A percentile compares a stretch with the other conserved stretches of the same genome.
Evolutionary conservation across 2,113 vertebrate species (phyloP).

Genomic region (Hippocampus zosterae): DNA sequence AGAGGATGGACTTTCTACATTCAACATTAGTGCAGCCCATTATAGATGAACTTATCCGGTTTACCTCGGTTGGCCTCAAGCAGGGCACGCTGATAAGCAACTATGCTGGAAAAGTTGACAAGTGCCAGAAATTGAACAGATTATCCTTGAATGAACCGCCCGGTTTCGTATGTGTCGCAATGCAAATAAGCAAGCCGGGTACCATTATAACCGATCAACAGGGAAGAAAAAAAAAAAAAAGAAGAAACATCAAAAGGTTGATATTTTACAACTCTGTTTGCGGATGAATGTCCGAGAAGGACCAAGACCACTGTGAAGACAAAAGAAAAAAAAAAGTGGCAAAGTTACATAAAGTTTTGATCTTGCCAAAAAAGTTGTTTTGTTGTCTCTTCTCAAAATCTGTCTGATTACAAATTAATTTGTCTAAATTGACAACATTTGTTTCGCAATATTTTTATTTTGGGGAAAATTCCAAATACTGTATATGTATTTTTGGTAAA

Average conservation of each 20-base stretch:
- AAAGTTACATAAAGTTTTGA: too few relatives aligned
- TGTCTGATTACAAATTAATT: too few relatives aligned
- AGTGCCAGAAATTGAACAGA: constrained; percentile 16
- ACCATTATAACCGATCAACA: not conserved
- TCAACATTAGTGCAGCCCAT: not conserved
- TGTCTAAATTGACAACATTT: too few relatives aligned
- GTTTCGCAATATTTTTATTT: too few relatives aligned
- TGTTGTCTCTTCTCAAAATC: too few relatives aligned
- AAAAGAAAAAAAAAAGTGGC: not conserved
- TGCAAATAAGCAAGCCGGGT: constrained; percentile 14
- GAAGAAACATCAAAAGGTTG: not conserved
- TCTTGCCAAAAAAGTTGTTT: too few relatives aligned
- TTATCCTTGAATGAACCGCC: constrained; percentile 18
- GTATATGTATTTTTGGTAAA: too few relatives aligned
- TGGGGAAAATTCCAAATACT: too few relatives aligned
- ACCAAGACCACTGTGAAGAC: not conserved
- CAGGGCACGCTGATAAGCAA: constrained; percentile 25
- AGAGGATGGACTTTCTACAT: not conserved
- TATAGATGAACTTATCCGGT: not conserved
- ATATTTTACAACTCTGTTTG: not conserved
- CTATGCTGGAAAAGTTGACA: constrained; percentile 25
- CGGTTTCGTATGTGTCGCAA: constrained; percentile 7
- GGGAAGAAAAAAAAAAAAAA: not conserved
- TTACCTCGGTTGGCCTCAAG: constrained; percentile 11
- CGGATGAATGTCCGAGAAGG: not conserved